Conservation (phyloP, 2,797 vertebrate genomes). For the Iguana delicatissima region DNA sequence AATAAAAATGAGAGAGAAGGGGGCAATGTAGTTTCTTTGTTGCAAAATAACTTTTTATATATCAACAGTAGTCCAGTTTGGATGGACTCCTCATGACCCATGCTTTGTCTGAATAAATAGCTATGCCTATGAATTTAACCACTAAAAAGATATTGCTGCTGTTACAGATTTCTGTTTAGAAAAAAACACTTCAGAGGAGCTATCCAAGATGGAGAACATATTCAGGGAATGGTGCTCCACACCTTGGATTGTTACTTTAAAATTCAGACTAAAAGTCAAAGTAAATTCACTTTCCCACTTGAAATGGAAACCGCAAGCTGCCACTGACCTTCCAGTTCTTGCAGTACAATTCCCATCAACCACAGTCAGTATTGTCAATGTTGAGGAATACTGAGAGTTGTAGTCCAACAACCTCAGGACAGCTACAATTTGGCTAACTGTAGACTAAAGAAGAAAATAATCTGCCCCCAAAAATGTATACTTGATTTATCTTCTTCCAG, state of each 20-base stretch:
- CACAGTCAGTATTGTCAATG: no score
- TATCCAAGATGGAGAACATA: neutral
- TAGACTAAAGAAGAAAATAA: neutral
- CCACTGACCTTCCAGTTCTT: no score
- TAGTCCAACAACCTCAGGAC: neutral
- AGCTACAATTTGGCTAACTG: no score
- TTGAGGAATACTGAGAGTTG: no score
- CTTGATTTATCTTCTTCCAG: constrained; percentile 5
- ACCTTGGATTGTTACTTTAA: no score
- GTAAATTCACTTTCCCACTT: no score
- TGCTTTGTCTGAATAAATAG: neutral
- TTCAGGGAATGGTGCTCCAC: no score
- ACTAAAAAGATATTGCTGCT: neutral
- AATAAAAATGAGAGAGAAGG: neutral
- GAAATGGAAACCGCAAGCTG: no score
- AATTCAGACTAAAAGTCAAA: no score
- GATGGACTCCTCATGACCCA: no score
- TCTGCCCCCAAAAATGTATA: constrained; percentile 11
- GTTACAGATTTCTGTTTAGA: neutral
- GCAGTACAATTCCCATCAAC: no score
- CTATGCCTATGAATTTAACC: neutral
- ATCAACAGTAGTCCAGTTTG: neutral
- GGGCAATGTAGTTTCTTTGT: neutral
- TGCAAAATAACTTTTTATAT: neutral
- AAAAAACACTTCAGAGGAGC: neutral